Base-by-base conservation (phyloP, 1,140 invertebrate species). In the Calycopis cecrops region DNA sequence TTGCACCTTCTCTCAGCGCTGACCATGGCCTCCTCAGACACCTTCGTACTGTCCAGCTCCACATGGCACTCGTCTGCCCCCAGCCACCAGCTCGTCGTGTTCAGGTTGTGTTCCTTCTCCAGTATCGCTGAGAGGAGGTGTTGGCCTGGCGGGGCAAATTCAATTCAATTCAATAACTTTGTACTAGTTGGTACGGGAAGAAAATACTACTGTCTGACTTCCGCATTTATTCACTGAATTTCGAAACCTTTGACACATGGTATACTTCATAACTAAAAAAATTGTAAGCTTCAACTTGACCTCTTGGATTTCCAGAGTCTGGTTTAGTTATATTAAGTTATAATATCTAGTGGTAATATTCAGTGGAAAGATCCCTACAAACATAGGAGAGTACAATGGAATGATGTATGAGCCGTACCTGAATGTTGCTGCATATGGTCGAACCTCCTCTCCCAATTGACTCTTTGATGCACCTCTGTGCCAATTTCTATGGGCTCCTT, bases 351-450 rank as follows among this genome's bases (percentile, higher is more conserved):
- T n/a, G n/a, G 2, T 28, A 28, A 28, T 3, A 28, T 28, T 28
- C 6, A 28, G 2, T 28, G 21, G 21, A 2, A 2, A 28, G 21
- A 28, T 28, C 2, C n/a, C n/a, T 28, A 28, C 21, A 28, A 28
- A 28, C 21, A 28, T 6, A 28, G 2, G 21, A 28, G 21, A 28
- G 21, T 28, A 28, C 6, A 28, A 28, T 6, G 6, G 2, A 28
- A 3, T 6, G 21, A 6, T 28, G 2, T 33, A 8, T 9, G 34
- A 8, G 10, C 8, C 35, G 9, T 78, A 92, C 92, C 93, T 57
- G 94, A 94, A 88, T 96, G 95, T 78, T 97, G 95, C 70, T 97
- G 95, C 95, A 97, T 97, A 76, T 96, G 94, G 73, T 97, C 95
- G 78, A 95, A 93, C 51, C 95, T 82, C 52, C 94, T 88, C 1